A percentile compares a stretch with the other conserved stretches of the same genome.
Evolutionary conservation across 2,797 vertebrate species (phyloP).

Genomic region (Diceros bicornis): DNA sequence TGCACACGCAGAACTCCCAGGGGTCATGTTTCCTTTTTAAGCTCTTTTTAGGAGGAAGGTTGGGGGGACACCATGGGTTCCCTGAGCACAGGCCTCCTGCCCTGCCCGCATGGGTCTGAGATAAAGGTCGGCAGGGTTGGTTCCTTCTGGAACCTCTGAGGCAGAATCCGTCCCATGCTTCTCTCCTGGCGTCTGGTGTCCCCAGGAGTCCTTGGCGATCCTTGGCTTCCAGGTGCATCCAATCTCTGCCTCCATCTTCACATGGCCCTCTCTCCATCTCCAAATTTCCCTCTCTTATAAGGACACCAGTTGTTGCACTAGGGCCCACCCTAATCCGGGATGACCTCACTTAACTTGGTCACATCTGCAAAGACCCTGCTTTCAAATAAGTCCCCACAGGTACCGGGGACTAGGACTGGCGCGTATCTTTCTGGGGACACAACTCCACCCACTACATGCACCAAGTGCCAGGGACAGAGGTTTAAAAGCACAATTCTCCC

Average conservation of each 20-base stretch:
- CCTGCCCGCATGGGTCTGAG: neutral
- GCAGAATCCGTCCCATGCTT: neutral
- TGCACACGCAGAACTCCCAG: no score
- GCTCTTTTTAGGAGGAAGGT: neutral
- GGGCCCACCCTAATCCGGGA: rapidly evolving
- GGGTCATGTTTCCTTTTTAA: neutral
- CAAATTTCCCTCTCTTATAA: neutral
- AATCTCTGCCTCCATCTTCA: neutral
- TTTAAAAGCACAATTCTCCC: neutral
- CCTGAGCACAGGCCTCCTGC: neutral
- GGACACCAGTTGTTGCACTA: neutral
- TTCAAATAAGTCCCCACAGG: neutral
- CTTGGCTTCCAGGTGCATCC: neutral
- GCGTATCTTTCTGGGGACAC: neutral
- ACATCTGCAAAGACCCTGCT: neutral
- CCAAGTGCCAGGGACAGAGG: neutral
- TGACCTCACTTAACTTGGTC: no score
- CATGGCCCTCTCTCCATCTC: no score
- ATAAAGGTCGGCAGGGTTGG: neutral
- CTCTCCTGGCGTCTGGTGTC: rapidly evolving
- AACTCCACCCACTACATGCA: neutral
- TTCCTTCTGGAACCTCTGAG: neutral
- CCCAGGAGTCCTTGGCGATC: neutral
- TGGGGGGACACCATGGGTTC: neutral
- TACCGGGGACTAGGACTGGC: neutral